Evolutionary conservation across 2,888 invertebrate genomes (phyloP), one percentile per base, ranked within the genome.

Genomic region (Caenorhabditis sp.): DNA sequence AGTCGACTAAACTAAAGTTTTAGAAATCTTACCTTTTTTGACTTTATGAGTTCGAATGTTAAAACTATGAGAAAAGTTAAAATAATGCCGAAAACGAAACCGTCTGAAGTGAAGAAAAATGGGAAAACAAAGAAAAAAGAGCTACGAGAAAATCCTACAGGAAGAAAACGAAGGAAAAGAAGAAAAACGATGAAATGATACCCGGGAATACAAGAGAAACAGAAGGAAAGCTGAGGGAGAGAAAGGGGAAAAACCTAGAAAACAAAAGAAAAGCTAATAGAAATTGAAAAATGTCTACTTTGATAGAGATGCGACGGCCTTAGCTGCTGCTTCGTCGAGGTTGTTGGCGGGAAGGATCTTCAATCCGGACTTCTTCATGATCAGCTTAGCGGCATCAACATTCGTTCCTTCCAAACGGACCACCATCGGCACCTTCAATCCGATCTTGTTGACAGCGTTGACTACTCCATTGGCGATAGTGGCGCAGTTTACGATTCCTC

Each of bases 401-500:
- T 98, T 98, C 20, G 97, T 98, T 68, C 94, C 94, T 82, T 90
- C 89, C 9, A 90, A 85, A 22, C 90, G 85, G 4, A 89, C 89
- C 50, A 89, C 85, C 35, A 90, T 74, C 0, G 99, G 98, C 77
- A 97, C 94, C 89, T 95, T 94, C 0, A 97, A 94, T 53, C 95
- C 94, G 81, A 95, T 94, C 69, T 94, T 94, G 92, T 95, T 95
- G 86, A 95, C 95, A 2, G 98, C 98, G 77, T 95, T 94, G 4
- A 98, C 95, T 87, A 99, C 96, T 51, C 99, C 99, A 90, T 95
- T 96, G 0, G 99, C 99, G 89, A 99, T 96, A 0, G 96, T 97
- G 5, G 95, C 96, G 93, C 99, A 99, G 93, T 99, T 97, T 0
- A 99, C 98, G 92, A 99, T 99, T 70, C 99, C 97, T 86, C 97